These are phyloP conservation scores for Forbesichthys agassizii DNA, from an alignment of 2,113 vertebrate genomes.

Conservation along the genomic window DNA sequence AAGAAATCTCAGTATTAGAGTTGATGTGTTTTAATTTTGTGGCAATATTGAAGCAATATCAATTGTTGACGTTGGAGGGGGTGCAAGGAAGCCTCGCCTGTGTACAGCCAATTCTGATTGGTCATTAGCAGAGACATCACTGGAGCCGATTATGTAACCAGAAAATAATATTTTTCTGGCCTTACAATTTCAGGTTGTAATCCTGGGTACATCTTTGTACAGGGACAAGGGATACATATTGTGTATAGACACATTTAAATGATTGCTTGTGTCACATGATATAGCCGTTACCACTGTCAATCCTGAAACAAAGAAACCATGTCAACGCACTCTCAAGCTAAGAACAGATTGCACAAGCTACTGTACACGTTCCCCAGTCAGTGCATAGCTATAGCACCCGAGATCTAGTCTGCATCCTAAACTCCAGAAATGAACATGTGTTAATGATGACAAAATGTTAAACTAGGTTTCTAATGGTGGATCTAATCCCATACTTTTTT, in stretches of 20 bases:
- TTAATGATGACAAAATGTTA: constrained; percentile 15
- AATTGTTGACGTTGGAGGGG: constrained; percentile 59
- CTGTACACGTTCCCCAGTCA: constrained; percentile 10
- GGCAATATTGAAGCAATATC: constrained; percentile 83
- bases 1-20: constrained; percentile 59
- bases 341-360: constrained; percentile 18
- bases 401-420: constrained; percentile 42
- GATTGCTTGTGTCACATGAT: constrained; percentile 20
- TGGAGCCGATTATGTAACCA: constrained; percentile 65
- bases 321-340: constrained; percentile 4
- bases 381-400: constrained; percentile 32
- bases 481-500: constrained; percentile 18
- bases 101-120: constrained; percentile 55
- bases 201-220: background rate
- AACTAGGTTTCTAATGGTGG: constrained; percentile 38
- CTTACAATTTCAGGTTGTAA: constrained; percentile 24
- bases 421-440: constrained; percentile 46
- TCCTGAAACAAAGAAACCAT: constrained; percentile 46
- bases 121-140: constrained; percentile 42
- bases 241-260: no score
- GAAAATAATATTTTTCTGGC: constrained; percentile 54
- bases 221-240: background rate
- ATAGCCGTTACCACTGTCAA: constrained; percentile 15
- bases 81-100: constrained; percentile 56
- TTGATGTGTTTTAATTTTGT: constrained; percentile 57